These are phyloP conservation scores for Globia sparganii DNA, from an alignment of 2,888 invertebrate species.

Conservation along the genomic window DNA sequence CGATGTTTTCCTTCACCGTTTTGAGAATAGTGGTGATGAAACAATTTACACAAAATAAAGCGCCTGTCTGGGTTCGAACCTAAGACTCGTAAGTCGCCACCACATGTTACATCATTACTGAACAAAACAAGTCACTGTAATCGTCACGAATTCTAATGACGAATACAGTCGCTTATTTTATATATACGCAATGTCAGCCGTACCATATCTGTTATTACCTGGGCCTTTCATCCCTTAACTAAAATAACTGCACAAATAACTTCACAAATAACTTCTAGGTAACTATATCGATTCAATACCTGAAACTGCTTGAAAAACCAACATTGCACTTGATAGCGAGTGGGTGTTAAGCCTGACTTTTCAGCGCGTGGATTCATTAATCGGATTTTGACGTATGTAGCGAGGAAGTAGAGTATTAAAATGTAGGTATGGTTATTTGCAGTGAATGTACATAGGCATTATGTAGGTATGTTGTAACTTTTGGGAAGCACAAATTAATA, in stretches of 20 bases:
- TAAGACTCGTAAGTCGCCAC: no score
- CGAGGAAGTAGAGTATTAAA: not conserved
- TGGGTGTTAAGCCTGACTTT: slow-evolving; percentile 54
- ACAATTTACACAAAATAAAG: no score
- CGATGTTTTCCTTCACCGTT: no score
- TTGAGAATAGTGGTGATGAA: no score
- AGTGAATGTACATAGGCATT: not conserved
- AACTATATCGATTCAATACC: slow-evolving; percentile 3
- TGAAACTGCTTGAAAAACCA: slow-evolving; percentile 13
- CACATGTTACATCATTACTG: no score
- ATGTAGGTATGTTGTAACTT: not conserved
- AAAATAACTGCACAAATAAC: slow-evolving; percentile 7
- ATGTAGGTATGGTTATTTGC: not conserved
- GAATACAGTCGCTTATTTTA: not conserved
- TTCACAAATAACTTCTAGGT: no score
- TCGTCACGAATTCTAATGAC: not conserved
- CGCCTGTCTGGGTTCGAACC: no score
- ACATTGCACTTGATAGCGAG: slow-evolving; percentile 33
- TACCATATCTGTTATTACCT: not conserved
- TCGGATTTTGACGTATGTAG: not conserved
- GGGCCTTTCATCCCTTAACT: not conserved
- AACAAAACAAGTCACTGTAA: not conserved
- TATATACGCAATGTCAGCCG: no score
- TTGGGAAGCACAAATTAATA: not conserved
- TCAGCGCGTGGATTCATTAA: slow-evolving; percentile 27